Base-by-base conservation (phyloP, 2,113 vertebrate species). In the Nothobranchius furzeri region DNA sequence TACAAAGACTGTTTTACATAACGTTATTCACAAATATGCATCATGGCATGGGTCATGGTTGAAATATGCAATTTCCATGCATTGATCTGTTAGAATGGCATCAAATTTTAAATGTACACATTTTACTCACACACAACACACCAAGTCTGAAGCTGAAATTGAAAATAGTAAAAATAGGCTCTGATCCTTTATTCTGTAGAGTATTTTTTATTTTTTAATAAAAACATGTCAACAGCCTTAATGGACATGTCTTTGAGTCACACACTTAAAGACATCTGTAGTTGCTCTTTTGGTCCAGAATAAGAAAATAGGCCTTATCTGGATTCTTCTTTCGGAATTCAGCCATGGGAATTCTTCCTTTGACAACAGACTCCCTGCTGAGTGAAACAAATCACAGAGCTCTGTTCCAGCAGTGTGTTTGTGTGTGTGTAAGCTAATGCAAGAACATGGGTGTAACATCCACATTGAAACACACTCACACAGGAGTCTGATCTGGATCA, bases 311-410 rank as follows among this genome's bases (percentile, higher is more conserved):
- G 25, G 57, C 58, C 68, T 74, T 61, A 7, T 53, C 37, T 78
- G 54, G 61, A 81, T 71, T 81, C 74, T 68, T 15, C 53, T 47
- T 72, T 74, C 64, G 57, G 53, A 58, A 45, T 64, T 25, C 45
- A 65, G 55, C 68, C 78, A 87, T 88, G 85, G 80, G 87, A 88
- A 88, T 73, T 64, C 54, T 63, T 14, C 45, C 68, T 78, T 75
- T 58, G 75, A 82, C 76, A 84, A 81, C 78, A 79, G 83, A 20
- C 68, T 69, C 77, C 87, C 85, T 51, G 78, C 78, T 63, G 87
- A 81, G 85, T 64, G 37, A 0, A 82, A 58, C 68, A 6, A 86
- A 87, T 85, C 72, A 64, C 20, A 69, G 50, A 20, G 17, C 60
- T 79, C 63, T 46, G 61, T 15, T 86, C 70, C 75, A 85, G 62